Evolutionary conservation across 2,113 vertebrate species (phyloP).

Genomic region (Climacteris rufus): DNA sequence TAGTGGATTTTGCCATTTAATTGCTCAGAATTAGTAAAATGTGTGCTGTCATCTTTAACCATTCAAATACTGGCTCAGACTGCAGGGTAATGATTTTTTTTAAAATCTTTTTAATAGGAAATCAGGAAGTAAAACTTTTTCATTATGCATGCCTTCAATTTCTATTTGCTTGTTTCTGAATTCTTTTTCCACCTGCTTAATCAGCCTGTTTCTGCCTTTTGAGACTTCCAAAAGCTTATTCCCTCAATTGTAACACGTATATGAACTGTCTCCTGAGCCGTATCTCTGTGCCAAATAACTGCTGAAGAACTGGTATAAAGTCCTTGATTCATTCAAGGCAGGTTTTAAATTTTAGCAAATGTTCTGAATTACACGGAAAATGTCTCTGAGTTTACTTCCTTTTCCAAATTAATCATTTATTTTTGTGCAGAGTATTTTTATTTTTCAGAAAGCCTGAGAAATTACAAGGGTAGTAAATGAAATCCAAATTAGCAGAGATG

Average conservation of each 20-base stretch:
- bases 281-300: constrained; percentile 4
- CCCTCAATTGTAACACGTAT: neutral
- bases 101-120: neutral
- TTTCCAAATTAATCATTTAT: neutral
- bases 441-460: constrained; percentile 13
- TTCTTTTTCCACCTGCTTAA: neutral
- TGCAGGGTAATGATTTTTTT: neutral
- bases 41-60: neutral
- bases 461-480: neutral
- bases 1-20: neutral
- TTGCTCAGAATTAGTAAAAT: neutral
- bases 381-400: constrained; percentile 4
- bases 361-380: constrained; percentile 12
- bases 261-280: neutral
- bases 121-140: neutral
- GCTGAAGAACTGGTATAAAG: neutral
- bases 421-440: neutral
- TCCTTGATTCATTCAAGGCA: constrained; percentile 18
- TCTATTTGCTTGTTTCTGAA: neutral
- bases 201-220: constrained; percentile 1
- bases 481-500: neutral
- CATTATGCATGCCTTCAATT: neutral
- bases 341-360: constrained; percentile 29
- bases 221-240: neutral
- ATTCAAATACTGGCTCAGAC: neutral